Conservation (phyloP, 2,113 vertebrate genomes). For the zebrafish (Danio rerio) region GRCz12tu NC_133189.1:43764501-43765000, state of each 20-base stretch:
- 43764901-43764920: background rate
- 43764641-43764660: constrained; percentile 32
- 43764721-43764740: constrained; percentile 9
- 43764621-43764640: background rate
- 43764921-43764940: constrained; percentile 2
- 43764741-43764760: background rate
- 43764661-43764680: constrained; percentile 35
- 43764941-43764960: constrained; percentile 25
- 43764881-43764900: background rate
- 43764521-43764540: background rate
- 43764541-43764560: background rate
- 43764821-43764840: background rate
- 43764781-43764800: background rate
- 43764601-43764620: constrained; percentile 14
- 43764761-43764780: background rate
- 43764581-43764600: background rate
- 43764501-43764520: background rate
- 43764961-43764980: constrained; percentile 36
- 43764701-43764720: constrained; percentile 22
- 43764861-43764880: no score
- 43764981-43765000: constrained; percentile 56
- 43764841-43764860: background rate
- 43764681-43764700: constrained; percentile 25
- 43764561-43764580: constrained; percentile 17
- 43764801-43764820: background rate